phyloP scores from a whole-genome alignment of 2,888 invertebrate genomes.

The Pomacea canaliculata region DNA sequence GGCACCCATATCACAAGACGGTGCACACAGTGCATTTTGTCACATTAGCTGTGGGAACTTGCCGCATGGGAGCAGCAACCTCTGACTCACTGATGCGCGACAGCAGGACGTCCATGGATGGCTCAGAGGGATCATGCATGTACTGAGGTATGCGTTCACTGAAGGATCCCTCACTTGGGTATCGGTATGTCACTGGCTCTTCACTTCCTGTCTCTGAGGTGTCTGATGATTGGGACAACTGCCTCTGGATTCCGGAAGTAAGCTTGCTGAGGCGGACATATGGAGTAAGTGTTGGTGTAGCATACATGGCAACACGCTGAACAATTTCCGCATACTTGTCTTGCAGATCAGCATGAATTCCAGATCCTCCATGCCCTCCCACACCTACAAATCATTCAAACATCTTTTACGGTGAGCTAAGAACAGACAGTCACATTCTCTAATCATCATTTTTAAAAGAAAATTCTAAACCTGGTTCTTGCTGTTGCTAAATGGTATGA shows the following conservation, averaged over 20 bases:
- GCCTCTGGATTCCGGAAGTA: not conserved
- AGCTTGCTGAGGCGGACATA: slow-evolving; percentile 22
- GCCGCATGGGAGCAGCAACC: slow-evolving; percentile 6
- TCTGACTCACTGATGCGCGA: slow-evolving; percentile 31
- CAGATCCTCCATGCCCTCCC: slow-evolving; percentile 69
- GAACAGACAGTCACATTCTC: not conserved
- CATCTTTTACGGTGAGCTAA: not conserved
- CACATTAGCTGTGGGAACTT: slow-evolving; percentile 56
- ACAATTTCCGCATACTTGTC: slow-evolving; percentile 66
- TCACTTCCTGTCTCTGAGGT: not conserved
- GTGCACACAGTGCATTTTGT: slow-evolving; percentile 59
- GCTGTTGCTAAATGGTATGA: too few species aligned
- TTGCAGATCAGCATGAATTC: slow-evolving; percentile 66
- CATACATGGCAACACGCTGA: slow-evolving; percentile 58
- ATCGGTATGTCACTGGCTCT: slow-evolving; percentile 4
- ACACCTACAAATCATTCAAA: slow-evolving; percentile 52
- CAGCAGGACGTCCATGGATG: slow-evolving; percentile 32
- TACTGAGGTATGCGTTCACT: slow-evolving; percentile 29
- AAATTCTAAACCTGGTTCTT: too few species aligned
- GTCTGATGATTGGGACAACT: not conserved
- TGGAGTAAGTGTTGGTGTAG: slow-evolving; percentile 51
- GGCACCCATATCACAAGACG: slow-evolving; percentile 41
- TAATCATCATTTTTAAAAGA: too few species aligned
- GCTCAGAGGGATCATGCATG: slow-evolving; percentile 22
- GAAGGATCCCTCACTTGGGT: slow-evolving; percentile 36